Evolutionary conservation across 2,888 invertebrate species (phyloP).

Genomic region (Apamea monoglypha): DNA sequence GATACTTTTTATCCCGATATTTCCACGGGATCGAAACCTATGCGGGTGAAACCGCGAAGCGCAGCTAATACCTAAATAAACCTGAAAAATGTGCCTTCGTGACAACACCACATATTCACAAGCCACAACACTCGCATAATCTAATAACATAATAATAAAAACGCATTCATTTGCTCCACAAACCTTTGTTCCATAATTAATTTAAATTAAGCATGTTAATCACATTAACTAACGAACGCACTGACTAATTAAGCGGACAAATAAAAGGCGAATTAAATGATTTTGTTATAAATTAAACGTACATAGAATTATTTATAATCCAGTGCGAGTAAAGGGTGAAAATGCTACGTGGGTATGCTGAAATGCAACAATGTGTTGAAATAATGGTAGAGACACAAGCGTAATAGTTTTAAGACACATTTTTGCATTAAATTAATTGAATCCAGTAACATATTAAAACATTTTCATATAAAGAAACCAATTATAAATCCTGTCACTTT

Average conservation of each 20-base stretch:
- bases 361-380: not conserved
- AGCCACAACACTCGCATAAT: not conserved
- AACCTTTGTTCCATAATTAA: conserved; percentile 24
- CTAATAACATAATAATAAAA: conserved; percentile 23
- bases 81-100: not conserved
- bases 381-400: not conserved
- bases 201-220: conserved; percentile 35
- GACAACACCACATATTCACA: not conserved
- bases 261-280: conserved; percentile 6
- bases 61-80: not conserved
- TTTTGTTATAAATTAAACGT: conserved; percentile 18
- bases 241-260: conserved; percentile 12
- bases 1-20: no score
- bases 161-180: conserved; percentile 4
- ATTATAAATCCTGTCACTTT: conserved; percentile 7
- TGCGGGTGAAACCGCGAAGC: no score
- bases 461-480: not conserved
- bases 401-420: not conserved
- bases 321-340: not conserved
- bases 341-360: not conserved
- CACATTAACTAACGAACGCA: conserved; percentile 33
- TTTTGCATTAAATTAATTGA: not conserved
- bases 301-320: conserved; percentile 21
- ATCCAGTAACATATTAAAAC: not conserved
- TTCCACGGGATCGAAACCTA: no score